Base-by-base conservation (phyloP, 2,888 invertebrate genomes). In the Cyaniris semiargus region DNA sequence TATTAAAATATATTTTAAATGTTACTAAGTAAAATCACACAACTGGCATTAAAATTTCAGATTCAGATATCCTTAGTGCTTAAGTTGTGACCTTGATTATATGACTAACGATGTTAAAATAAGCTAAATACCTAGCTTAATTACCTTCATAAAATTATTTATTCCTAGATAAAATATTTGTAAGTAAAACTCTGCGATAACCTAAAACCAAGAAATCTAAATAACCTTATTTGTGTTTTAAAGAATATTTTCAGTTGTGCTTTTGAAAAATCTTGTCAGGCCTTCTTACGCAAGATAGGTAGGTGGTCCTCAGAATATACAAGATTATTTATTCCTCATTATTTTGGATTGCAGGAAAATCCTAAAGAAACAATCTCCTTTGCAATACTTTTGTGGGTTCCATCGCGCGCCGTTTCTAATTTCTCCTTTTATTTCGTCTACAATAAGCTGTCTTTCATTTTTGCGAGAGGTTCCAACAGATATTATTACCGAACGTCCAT, bases 21-120 rank as follows among this genome's bases (percentile, higher is more conserved):
- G 66, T 66, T 27, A 27, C 27, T 31, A 1, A 27, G 66, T 31
- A 6, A 66, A 66, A 66, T 66, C 27, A 31, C 27, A 66, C 66
- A 66, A 66, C 27, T 66, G 66, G 27, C 66, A 66, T 66, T 66
- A 31, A 66, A 27, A 66, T 31, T 66, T 66, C 18, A 27, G 66
- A 66, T 66, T 66, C 66, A 66, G 66, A 66, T 66, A 27, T 66
- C 27, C 66, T 66, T 66, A 31, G 66, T 66, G 15, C 66, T 66
- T 15, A 66, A 31, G 31, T 66, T 6, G 66, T 66, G 66, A 66
- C 66, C 60, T 60, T 60, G 23, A 21, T 23, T 21, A 60, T 60
- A 60, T 60, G 60, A 60, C 60, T 23, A 60, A 60, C 60, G 60
- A 60, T 23, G 66, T 23, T 21, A 21, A 60, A 60, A 10, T 21